These are phyloP conservation scores for Leptinotarsa haldemani DNA, from an alignment of 2,888 invertebrate genomes.

Conservation along the genomic window DNA sequence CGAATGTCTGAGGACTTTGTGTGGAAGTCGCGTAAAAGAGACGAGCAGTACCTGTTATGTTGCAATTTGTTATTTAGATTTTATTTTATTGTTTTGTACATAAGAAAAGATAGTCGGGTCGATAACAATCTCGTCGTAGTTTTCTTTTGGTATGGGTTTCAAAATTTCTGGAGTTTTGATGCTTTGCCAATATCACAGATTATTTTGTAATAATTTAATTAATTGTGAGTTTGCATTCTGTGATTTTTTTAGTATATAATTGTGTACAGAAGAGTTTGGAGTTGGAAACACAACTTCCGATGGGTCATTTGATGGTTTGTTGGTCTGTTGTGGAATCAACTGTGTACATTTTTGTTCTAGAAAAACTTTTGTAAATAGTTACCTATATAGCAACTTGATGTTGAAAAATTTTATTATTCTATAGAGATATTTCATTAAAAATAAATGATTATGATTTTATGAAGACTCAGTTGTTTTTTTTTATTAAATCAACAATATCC, in stretches of 20 bases:
- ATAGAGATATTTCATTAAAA: conserved; percentile 56
- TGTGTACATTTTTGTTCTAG: conserved; percentile 62
- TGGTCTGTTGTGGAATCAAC: conserved; percentile 49
- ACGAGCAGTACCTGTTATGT: conserved; percentile 64
- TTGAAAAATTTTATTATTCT: conserved; percentile 63
- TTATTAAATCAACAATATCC: not conserved
- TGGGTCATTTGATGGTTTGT: conserved; percentile 44
- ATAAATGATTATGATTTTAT: conserved; percentile 52
- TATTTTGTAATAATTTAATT: conserved; percentile 52
- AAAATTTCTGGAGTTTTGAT: conserved; percentile 38
- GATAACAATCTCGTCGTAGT: conserved; percentile 45
- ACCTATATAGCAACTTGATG: conserved; percentile 61
- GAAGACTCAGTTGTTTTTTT: conserved; percentile 15
- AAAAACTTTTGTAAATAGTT: conserved; percentile 63
- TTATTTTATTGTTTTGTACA: conserved; percentile 64
- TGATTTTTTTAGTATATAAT: conserved; percentile 63
- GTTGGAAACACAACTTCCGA: conserved; percentile 47
- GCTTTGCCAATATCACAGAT: conserved; percentile 55
- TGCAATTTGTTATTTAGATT: conserved; percentile 65
- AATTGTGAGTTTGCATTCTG: conserved; percentile 64
- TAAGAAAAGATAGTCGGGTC: conserved; percentile 55
- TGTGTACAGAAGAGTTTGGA: conserved; percentile 52
- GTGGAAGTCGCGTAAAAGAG: conserved; percentile 48
- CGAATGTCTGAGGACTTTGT: conserved; percentile 43
- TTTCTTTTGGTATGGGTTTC: conserved; percentile 38